Evolutionary conservation across 2,113 vertebrate species (phyloP).

Genomic region (Actenoides hombroni): DNA sequence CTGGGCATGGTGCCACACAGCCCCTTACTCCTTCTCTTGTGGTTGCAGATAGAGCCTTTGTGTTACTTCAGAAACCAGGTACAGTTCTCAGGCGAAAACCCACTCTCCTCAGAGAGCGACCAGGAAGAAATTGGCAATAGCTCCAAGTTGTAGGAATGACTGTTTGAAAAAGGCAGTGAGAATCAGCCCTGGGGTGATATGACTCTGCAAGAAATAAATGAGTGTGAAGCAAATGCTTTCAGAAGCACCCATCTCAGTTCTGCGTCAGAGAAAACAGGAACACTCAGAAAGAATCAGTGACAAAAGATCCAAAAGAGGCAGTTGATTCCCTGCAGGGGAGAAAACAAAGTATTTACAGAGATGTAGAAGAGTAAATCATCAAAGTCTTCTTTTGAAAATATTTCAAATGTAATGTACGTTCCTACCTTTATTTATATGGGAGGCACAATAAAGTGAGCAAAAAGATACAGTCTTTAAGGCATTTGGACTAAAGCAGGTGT

Average conservation of each 20-base stretch:
- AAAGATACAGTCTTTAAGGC: background rate
- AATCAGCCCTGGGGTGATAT: background rate
- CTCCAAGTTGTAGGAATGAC: background rate
- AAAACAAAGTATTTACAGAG: constrained; percentile 45
- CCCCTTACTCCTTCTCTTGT: background rate
- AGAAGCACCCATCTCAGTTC: background rate
- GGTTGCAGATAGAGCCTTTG: background rate
- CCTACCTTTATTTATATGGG: background rate
- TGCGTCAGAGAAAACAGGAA: background rate
- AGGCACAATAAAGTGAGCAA: background rate
- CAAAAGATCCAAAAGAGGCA: constrained; percentile 20
- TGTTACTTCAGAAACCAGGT: background rate
- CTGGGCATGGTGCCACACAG: background rate
- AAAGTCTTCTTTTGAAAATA: background rate
- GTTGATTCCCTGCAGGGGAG: constrained; percentile 16
- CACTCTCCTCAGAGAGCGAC: background rate
- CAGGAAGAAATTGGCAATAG: background rate
- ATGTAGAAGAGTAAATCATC: constrained; percentile 6
- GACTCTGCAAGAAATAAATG: constrained; percentile 47
- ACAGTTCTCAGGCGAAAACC: background rate
- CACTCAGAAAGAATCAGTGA: background rate
- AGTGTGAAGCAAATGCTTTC: constrained; percentile 11
- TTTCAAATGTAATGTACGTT: background rate
- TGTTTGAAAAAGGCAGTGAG: background rate
- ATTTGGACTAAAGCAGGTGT: background rate